These are phyloP conservation scores for Cryptocephalus primarius DNA, from an alignment of 2,888 invertebrate species.

Conservation along the genomic window DNA sequence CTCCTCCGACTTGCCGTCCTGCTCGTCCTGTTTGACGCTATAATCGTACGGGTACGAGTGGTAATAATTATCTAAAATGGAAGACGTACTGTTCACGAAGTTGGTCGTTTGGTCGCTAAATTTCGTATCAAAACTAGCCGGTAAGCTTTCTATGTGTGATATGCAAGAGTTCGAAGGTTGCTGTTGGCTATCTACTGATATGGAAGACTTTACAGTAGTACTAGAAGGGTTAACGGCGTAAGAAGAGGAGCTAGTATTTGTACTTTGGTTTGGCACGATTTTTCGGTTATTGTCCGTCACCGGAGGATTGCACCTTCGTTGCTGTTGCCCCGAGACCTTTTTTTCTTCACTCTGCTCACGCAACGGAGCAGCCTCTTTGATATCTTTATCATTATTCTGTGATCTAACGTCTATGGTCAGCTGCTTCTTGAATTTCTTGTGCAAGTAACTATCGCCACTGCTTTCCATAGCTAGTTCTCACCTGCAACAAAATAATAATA, in stretches of 20 bases:
- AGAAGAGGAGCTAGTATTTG: constrained; percentile 23
- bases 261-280: constrained; percentile 33
- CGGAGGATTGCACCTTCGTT: constrained; percentile 7
- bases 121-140: constrained; percentile 31
- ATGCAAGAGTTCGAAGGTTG: constrained; percentile 30
- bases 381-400: constrained; percentile 23
- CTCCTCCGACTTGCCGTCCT: constrained; percentile 3
- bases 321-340: constrained; percentile 14
- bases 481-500: constrained; percentile 9
- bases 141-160: constrained; percentile 27
- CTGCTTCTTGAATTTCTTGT: constrained; percentile 89
- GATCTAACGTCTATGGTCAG: constrained; percentile 43
- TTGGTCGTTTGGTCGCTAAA: constrained; percentile 24
- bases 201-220: constrained; percentile 32
- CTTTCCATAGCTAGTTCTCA: constrained; percentile 30
- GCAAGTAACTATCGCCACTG: constrained; percentile 58
- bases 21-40: constrained; percentile 4
- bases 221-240: constrained; percentile 2
- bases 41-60: constrained; percentile 6
- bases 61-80: constrained; percentile 30
- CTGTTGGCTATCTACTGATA: constrained; percentile 30
- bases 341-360: constrained; percentile 26
- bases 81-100: constrained; percentile 25
- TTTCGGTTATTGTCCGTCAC: constrained; percentile 21
- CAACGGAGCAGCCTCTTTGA: constrained; percentile 15